A percentile compares a stretch with the other conserved stretches of the same genome.
Evolutionary conservation across 2,888 invertebrate genomes (phyloP).

Genomic region (Myopa tessellatipennis): DNA sequence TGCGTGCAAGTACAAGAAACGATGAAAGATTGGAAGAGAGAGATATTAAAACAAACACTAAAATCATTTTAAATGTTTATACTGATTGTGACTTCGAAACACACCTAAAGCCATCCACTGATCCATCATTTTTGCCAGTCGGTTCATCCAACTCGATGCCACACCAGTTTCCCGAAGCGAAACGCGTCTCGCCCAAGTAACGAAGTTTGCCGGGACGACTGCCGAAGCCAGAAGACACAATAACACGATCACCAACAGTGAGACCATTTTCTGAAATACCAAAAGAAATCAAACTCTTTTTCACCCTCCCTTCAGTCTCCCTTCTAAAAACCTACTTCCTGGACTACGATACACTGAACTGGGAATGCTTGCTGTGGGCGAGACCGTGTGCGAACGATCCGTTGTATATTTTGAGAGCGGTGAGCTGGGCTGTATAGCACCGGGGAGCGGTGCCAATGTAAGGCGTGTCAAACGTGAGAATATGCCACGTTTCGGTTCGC

Average conservation of each 20-base stretch:
- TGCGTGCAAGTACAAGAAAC: conserved; percentile 65
- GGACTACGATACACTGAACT: conserved; percentile 62
- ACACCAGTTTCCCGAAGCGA: conserved; percentile 94
- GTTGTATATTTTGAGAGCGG: conserved; percentile 60
- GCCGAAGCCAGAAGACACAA: conserved; percentile 86
- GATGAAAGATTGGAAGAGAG: background rate
- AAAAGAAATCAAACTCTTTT: background rate
- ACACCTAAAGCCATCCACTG: conserved; percentile 90
- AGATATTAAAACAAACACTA: background rate
- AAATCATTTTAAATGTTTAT: background rate
- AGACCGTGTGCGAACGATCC: conserved; percentile 64
- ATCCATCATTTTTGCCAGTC: conserved; percentile 95
- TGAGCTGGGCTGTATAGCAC: conserved; percentile 69
- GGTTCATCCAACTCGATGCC: conserved; percentile 95
- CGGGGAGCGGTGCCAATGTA: conserved; percentile 77
- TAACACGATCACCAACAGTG: conserved; percentile 90
- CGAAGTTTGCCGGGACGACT: conserved; percentile 89
- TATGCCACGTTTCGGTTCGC: conserved; percentile 91
- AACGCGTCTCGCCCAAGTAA: conserved; percentile 89
- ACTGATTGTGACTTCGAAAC: conserved; percentile 9
- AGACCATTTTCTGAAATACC: conserved; percentile 71
- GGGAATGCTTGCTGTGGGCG: conserved; percentile 65
- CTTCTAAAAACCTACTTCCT: conserved; percentile 58
- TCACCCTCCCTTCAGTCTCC: background rate
- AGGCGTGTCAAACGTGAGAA: conserved; percentile 91